Evolutionary conservation across 2,113 vertebrate species (phyloP).

Genomic region (Zonotrichia leucophrys): DNA sequence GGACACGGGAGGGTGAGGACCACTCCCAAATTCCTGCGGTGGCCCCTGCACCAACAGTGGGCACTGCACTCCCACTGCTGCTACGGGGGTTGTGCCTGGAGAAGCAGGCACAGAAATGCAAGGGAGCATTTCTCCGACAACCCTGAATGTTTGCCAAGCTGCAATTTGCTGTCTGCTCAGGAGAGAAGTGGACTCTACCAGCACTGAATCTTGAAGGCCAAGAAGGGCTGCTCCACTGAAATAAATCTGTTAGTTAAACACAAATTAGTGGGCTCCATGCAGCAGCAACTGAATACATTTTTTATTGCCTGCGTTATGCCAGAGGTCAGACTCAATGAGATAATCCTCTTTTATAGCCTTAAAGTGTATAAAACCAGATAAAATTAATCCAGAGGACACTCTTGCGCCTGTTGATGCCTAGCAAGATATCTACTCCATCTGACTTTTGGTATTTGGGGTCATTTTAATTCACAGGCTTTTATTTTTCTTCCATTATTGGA

Average conservation of each 20-base stretch:
- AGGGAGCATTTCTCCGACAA: not conserved
- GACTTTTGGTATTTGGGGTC: slow-evolving; percentile 2
- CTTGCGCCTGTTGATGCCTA: not conserved
- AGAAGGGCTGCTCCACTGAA: not conserved
- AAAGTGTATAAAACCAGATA: slow-evolving; percentile 31
- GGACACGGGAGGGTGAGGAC: not conserved
- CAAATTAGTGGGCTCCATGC: not conserved
- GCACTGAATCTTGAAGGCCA: not conserved
- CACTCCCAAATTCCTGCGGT: not conserved
- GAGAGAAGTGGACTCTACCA: not conserved
- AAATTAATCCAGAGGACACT: slow-evolving; percentile 30
- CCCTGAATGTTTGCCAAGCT: not conserved
- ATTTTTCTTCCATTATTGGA: slow-evolving; percentile 28
- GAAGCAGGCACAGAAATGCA: not conserved
- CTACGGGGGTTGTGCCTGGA: rapidly evolving
- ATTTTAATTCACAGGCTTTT: slow-evolving; percentile 1
- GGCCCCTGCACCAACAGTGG: not conserved
- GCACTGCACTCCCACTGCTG: not conserved
- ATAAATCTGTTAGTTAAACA: not conserved
- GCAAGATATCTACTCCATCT: slow-evolving; percentile 1
- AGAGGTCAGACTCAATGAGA: slow-evolving; percentile 32
- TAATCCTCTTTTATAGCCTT: slow-evolving; percentile 26
- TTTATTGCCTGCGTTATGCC: not conserved
- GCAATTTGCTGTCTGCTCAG: not conserved
- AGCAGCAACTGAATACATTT: not conserved